Evolutionary conservation across 2,113 vertebrate genomes (phyloP).

Genomic region (Thryonomys swinderianus): DNA sequence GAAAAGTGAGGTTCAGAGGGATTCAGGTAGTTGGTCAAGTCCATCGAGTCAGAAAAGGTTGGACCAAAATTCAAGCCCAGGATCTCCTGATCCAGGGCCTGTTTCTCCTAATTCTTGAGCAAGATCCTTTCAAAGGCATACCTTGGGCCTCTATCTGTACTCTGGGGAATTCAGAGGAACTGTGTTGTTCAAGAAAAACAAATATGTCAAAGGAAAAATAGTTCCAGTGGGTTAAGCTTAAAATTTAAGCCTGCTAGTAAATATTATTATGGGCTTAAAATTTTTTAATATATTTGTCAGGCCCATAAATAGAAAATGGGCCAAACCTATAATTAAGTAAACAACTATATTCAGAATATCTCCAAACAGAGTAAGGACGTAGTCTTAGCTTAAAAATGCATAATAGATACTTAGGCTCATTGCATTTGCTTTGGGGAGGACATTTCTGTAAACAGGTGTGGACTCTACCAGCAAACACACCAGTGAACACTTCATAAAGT

Average conservation of each 20-base stretch:
- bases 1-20: neutral
- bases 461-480: neutral
- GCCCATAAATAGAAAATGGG: slow-evolving; percentile 77
- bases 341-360: slow-evolving; percentile 72
- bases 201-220: slow-evolving; percentile 48
- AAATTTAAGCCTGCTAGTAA: slow-evolving; percentile 71
- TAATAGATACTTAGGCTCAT: slow-evolving; percentile 70
- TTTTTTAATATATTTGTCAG: slow-evolving; percentile 65
- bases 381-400: slow-evolving; percentile 67
- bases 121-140: slow-evolving; percentile 1
- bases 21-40: neutral
- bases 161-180: neutral
- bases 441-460: slow-evolving; percentile 44
- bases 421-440: neutral
- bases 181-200: slow-evolving; percentile 26
- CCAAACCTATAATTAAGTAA: slow-evolving; percentile 72
- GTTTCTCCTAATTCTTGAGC: neutral
- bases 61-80: neutral
- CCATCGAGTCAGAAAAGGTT: neutral
- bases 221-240: slow-evolving; percentile 43
- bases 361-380: slow-evolving; percentile 70
- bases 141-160: neutral
- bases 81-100: neutral
- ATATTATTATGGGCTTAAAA: slow-evolving; percentile 66
- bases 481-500: neutral